Conservation (phyloP, 2,113 vertebrate genomes). For the Orientallactaga bullata region DNA sequence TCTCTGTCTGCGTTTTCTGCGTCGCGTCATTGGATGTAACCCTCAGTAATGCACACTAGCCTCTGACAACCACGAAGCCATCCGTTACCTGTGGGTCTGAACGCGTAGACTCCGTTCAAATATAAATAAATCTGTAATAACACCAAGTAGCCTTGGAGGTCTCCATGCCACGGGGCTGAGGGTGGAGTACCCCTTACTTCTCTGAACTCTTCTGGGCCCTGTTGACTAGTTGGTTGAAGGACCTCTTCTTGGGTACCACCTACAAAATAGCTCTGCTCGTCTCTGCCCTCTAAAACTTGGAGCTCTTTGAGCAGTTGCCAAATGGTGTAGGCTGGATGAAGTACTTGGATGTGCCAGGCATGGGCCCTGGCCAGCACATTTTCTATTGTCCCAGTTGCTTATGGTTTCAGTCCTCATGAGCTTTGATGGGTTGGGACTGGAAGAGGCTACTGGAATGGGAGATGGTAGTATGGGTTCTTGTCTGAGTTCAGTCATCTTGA, state of each 20-base stretch:
- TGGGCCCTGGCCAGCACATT: accelerated
- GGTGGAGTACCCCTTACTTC: background rate
- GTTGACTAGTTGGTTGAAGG: background rate
- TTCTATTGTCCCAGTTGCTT: background rate
- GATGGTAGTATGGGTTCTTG: background rate
- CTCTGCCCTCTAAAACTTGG: background rate
- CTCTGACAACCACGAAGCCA: slow-evolving; percentile 79
- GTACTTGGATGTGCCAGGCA: accelerated
- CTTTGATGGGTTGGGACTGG: background rate
- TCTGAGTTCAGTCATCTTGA: background rate
- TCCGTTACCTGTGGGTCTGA: slow-evolving; percentile 84
- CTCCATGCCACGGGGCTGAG: background rate
- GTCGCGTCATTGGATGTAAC: slow-evolving; percentile 78
- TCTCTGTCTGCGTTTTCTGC: slow-evolving; percentile 73
- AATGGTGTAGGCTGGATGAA: background rate
- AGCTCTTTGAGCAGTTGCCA: background rate
- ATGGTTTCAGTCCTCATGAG: background rate
- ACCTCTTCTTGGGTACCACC: background rate
- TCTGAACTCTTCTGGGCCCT: background rate
- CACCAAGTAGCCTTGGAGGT: slow-evolving; percentile 54
- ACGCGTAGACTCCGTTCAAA: slow-evolving; percentile 81
- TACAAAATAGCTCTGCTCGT: background rate
- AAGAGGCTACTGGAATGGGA: background rate
- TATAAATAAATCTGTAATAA: slow-evolving; percentile 88
- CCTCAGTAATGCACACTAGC: slow-evolving; percentile 82